Evolutionary conservation across 1,140 invertebrate genomes (phyloP), one percentile per base, ranked within the genome.

Genomic region (Drosophila micromelanica): DNA sequence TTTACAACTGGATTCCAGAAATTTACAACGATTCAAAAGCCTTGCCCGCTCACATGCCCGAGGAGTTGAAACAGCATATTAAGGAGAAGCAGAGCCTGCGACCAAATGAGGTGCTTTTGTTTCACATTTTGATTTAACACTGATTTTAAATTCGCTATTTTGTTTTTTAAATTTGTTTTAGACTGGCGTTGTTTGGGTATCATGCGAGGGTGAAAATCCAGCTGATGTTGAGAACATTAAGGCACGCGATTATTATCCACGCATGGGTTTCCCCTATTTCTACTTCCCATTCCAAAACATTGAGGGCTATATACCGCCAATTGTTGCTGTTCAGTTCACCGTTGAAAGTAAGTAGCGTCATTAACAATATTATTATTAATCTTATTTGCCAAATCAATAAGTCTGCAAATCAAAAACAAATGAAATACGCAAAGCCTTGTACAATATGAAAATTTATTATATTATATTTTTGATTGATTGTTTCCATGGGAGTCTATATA

Each of bases 201-300:
- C 96, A 8, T 98, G 97, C 91, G 95, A 97, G 92, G 97, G 97
- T 40, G 97, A 98, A 93, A 97, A 97, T 93, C 96, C 97, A 7
- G 96, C 96, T 42, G 97, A 98, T 91, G 94, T 95, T 72, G 97
- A 98, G 92, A 97, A 98, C 93, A 96, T 98, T 85, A 97, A 97
- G 30, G 94, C 96, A 1, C 95, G 98, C 78, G 94, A 95, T 67
- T 98, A 97, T 93, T 95, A 95, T 81, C 97, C 97, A 32, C 93
- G 94, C 43, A 94, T 95, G 67, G 96, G 96, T 60, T 97, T 97
- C 92, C 95, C 95, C 27, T 94, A 94, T 9, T 96, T 94, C 90
- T 97, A 95, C 92, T 97, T 96, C 92, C 96, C 96, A n/a, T 97
- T 96, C 93, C 93, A 92, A 92, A 97, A 97, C 91, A 94, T 94